Evolutionary conservation across 2,888 invertebrate genomes (phyloP), one percentile per base, ranked within the genome.

Genomic region (Eristalis tenax): DNA sequence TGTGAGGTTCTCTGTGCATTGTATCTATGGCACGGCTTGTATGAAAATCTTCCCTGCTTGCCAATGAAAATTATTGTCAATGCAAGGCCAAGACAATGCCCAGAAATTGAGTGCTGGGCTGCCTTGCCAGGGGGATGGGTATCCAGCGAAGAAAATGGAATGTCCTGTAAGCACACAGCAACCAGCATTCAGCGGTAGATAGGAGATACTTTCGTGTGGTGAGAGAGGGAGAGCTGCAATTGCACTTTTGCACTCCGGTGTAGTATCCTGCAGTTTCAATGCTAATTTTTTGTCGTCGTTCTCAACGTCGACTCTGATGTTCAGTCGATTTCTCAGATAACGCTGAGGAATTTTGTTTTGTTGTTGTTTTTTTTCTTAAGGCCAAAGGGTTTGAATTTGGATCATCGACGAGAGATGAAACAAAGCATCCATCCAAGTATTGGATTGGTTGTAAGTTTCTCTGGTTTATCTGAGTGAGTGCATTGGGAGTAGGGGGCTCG

Each of bases 61-160:
- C 87, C 88, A 87, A 87, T 75, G 88, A 87, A 87, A 88, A 87
- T 87, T 87, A 87, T 87, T 88, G 87, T 88, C 87, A 88, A 87
- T 80, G 83, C 87, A 83, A 87, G 87, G 79, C 87, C 83, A 83
- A 87, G 83, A 88, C 88, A 87, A 87, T 87, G 78, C 81, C 50
- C 50, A 50, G 18, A 83, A 83, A 66, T 80, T 75, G 80, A 75
- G 73, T 65, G 56, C 43, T 65, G 66, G 28, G 56, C 35, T 26
- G 10, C 32, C 28, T 28, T 28, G 28, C 28, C 28, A 28, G 28
- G 28, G 28, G 28, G 28, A 28, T 28, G 28, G 28, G 28, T 8
- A 32, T 4, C 4, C 32, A 10, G 32, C 32, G 32, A 26, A 26
- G 26, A 23, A 68, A 43, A 8, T 76, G 32, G 79, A 83, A 87